phyloP scores from a whole-genome alignment of 2,888 invertebrate genomes.

The Cremastinae sp. region DNA sequence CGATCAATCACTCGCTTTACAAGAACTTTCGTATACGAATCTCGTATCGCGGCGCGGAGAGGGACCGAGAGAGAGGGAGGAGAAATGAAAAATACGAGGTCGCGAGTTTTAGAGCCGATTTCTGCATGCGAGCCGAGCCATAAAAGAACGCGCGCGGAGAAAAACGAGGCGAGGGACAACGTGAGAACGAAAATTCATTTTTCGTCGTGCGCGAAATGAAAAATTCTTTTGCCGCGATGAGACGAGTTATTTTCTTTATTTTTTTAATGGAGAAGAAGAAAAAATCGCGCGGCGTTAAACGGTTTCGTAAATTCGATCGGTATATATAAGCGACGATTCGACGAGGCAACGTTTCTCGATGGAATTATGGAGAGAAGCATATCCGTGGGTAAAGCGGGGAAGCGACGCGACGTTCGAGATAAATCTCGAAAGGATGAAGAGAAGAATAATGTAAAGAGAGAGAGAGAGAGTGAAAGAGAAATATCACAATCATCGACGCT shows the following conservation, averaged over 20 bases:
- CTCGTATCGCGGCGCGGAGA: conserved; percentile 65
- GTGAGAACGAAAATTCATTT: background rate
- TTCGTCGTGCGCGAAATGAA: conserved; percentile 12
- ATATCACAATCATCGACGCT: conserved; percentile 75
- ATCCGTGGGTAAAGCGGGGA: conserved; percentile 13
- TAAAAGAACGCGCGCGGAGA: background rate
- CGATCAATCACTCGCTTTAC: conserved; percentile 76
- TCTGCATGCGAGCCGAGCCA: conserved; percentile 6
- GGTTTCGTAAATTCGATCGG: too few species aligned
- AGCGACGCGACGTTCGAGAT: conserved; percentile 31
- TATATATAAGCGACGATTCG: too few species aligned
- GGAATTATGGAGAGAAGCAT: conserved; percentile 38
- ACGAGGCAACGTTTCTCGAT: conserved; percentile 5
- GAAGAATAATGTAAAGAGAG: conserved; percentile 57
- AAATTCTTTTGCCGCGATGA: background rate
- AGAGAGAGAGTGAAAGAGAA: conserved; percentile 48
- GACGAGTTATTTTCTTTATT: background rate
- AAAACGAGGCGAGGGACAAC: background rate
- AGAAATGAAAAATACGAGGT: background rate
- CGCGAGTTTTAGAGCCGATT: conserved; percentile 40
- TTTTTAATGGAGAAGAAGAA: background rate
- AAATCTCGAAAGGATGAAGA: conserved; percentile 54
- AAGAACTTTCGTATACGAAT: conserved; percentile 72
- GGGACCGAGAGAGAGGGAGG: conserved; percentile 26
- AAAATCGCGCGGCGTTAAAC: conserved; percentile 1